Conservation (phyloP, 2,113 vertebrate genomes). For the Urocynchramus pylzowi region DNA sequence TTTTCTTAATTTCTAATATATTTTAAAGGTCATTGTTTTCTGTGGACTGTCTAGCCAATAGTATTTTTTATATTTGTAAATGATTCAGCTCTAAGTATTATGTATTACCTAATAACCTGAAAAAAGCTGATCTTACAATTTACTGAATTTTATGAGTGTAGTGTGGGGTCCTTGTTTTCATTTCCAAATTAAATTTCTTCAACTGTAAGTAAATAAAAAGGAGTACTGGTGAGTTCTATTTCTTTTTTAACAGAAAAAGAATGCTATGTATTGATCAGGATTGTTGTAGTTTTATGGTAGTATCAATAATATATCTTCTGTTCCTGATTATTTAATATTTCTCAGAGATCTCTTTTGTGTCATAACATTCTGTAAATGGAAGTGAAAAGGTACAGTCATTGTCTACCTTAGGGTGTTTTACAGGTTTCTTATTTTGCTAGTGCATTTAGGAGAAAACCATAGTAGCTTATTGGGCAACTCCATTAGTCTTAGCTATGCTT, state of each 20-base stretch:
- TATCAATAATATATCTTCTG: background rate
- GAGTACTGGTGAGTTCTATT: background rate
- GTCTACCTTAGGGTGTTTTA: background rate
- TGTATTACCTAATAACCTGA: background rate
- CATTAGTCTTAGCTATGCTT: background rate
- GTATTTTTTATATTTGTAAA: background rate
- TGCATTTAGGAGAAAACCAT: background rate
- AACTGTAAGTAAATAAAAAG: background rate
- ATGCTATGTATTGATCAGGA: background rate
- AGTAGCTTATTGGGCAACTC: background rate
- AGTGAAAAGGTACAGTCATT: background rate
- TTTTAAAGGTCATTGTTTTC: background rate
- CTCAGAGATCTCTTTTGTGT: background rate
- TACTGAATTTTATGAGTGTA: background rate
- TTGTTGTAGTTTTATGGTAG: background rate
- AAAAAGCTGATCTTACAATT: background rate
- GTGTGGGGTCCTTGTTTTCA: background rate
- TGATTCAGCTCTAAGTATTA: background rate
- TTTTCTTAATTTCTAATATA: background rate
- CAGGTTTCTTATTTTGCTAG: background rate
- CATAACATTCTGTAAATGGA: background rate
- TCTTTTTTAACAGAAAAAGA: background rate
- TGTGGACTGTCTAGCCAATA: background rate
- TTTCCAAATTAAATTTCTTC: background rate
- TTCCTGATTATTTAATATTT: background rate